These are phyloP conservation scores for Addax nasomaculatus DNA, from an alignment of 2,113 vertebrate species.

Conservation along the genomic window DNA sequence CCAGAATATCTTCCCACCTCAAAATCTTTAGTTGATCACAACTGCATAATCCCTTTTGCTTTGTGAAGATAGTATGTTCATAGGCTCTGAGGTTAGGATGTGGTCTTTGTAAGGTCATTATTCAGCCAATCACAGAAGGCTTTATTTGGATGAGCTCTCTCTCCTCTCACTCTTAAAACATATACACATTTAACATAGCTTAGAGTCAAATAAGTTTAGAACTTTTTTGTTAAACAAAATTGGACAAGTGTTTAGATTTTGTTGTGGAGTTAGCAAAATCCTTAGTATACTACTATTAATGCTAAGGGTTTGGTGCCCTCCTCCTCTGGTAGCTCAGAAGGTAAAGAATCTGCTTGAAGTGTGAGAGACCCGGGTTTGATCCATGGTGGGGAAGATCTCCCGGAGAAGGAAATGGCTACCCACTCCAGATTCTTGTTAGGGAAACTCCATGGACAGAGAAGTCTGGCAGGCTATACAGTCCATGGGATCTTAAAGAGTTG, in stretches of 20 bases:
- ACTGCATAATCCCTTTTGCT: neutral
- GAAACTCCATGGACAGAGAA: neutral
- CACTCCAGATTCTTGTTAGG: neutral
- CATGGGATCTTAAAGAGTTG: neutral
- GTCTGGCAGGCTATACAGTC: neutral
- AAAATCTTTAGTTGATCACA: neutral
- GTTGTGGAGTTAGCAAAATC: neutral
- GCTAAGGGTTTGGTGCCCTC: neutral
- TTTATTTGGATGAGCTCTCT: neutral
- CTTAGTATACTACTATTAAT: neutral
- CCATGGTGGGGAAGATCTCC: neutral
- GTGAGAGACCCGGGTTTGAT: neutral
- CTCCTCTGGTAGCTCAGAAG: neutral
- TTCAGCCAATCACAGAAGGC: neutral
- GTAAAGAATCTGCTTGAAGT: neutral
- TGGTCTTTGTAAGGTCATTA: neutral
- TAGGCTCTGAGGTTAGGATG: neutral
- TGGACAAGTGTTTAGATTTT: neutral
- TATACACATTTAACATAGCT: neutral
- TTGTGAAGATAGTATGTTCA: neutral
- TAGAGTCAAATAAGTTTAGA: neutral
- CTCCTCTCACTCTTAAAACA: neutral
- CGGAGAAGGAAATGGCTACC: neutral
- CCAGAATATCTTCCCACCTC: neutral
- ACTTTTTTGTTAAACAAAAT: neutral